A percentile compares a stretch with the other conserved stretches of the same genome.
Conservation (phyloP, 1,140 invertebrate genomes). For the Caenorhabditis briggsae region DNA sequence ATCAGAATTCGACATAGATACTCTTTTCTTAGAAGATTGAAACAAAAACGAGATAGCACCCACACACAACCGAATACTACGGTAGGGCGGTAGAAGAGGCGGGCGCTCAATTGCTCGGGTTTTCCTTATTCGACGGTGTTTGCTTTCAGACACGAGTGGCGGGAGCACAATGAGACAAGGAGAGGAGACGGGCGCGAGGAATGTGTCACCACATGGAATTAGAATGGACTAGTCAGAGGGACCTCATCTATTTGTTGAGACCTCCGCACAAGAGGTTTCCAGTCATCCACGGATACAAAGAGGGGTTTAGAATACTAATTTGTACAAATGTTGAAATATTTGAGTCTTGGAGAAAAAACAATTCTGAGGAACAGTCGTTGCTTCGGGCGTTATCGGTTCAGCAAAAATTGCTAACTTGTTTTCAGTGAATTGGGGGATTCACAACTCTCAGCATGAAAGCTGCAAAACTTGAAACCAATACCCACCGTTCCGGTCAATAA, state of each 20-base stretch:
- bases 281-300: not conserved
- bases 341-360: not conserved
- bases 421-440: too few relatives aligned
- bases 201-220: slow-evolving; percentile 47
- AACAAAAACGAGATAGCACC: not conserved
- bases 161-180: slow-evolving; percentile 43
- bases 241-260: slow-evolving; percentile 12
- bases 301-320: slow-evolving; percentile 42
- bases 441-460: too few relatives aligned
- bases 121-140: slow-evolving; percentile 51
- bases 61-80: not conserved
- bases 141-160: slow-evolving; percentile 16
- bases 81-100: slow-evolving; percentile 42
- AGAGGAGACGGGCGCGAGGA: slow-evolving; percentile 21
- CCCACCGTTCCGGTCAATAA: too few relatives aligned
- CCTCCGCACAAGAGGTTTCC: not conserved
- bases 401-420: too few relatives aligned
- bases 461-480: too few relatives aligned
- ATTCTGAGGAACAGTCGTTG: too few relatives aligned
- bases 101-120: slow-evolving; percentile 35
- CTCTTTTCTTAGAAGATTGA: not conserved
- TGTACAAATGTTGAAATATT: not conserved
- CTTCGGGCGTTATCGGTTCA: too few relatives aligned
- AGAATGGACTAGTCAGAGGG: slow-evolving; percentile 42
- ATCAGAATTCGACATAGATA: not conserved